Evolutionary conservation across 2,888 invertebrate species (phyloP), one percentile per base, ranked within the genome.

Genomic region (Arge pagana): DNA sequence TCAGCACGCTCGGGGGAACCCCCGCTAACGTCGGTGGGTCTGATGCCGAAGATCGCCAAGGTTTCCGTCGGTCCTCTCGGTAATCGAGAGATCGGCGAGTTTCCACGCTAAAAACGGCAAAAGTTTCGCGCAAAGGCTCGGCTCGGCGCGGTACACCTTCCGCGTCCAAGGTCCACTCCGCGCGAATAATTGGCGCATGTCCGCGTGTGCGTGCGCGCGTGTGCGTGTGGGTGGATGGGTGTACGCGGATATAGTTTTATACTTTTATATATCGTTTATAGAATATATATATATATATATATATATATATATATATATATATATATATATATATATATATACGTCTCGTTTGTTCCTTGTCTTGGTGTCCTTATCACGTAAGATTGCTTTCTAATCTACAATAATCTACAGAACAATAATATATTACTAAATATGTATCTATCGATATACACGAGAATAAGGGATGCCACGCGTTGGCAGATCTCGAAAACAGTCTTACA

Each of bases 351-450:
- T 11, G 40, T 13, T 30, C 37, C 30, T 28, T 49, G 28, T 26
- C n/a, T n/a, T 11, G 15, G 4, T 13, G 7, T 11, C 39, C 54
- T 59, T 57, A 56, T 52, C 48, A 41, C 51, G 45, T 59, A 56
- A 48, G 51, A 57, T 59, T 57, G 59, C 57, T 59, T 59, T 55
- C 36, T 52, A 31, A 10, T 26, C 26, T 26, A 26, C 26, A n/a
- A 33, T 53, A 45, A 51, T 51, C 49, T 53, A 60, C 55, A 53
- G 59, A 63, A 61, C 58, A 63, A 60, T 65, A 58, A 69, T 71
- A 68, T 68, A 67, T 68, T 69, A 70, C 69, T 72, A 67, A 68
- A 70, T 71, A 69, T 65, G 62, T 53, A 60, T 66, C 64, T 69
- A 68, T 62, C 63, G 63, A 68, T 71, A 71, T 71, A 67, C 71